phyloP scores from a whole-genome alignment of 2,888 invertebrate genomes.

The Galeopsomyia nigrocyanea region DNA sequence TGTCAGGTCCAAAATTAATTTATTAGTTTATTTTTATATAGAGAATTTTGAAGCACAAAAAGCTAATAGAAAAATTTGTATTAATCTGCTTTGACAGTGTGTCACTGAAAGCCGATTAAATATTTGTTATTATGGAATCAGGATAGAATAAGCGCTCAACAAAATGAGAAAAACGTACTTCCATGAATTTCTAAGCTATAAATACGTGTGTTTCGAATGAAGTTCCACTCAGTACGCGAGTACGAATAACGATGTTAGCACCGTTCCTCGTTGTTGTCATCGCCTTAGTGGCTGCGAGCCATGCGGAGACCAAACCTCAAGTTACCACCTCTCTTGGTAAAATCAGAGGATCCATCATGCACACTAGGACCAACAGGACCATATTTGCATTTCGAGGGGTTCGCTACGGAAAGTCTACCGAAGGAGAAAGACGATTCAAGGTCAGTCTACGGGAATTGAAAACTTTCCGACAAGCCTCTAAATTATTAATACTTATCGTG shows the following conservation, averaged over 20 bases:
- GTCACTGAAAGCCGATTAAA: too few relatives aligned
- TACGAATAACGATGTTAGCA: not conserved
- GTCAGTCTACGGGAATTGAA: not conserved
- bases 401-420: slow-evolving; percentile 51
- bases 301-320: not conserved
- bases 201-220: not conserved
- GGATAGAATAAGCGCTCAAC: too few relatives aligned
- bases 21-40: too few relatives aligned
- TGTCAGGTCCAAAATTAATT: too few relatives aligned
- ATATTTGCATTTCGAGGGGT: slow-evolving; percentile 57
- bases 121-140: too few relatives aligned
- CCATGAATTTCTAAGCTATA: too few relatives aligned
- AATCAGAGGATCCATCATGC: slow-evolving; percentile 43
- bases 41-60: too few relatives aligned
- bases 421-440: slow-evolving; percentile 32
- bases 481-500: not conserved
- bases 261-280: not conserved
- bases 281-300: not conserved
- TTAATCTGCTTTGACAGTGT: too few relatives aligned
- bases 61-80: too few relatives aligned
- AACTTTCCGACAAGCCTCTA: not conserved
- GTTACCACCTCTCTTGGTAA: slow-evolving; percentile 11
- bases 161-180: too few relatives aligned
- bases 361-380: slow-evolving; percentile 50
- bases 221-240: too few relatives aligned